Evolutionary conservation across 2,888 invertebrate genomes (phyloP).

Genomic region (Willowsia nigromaculata): DNA sequence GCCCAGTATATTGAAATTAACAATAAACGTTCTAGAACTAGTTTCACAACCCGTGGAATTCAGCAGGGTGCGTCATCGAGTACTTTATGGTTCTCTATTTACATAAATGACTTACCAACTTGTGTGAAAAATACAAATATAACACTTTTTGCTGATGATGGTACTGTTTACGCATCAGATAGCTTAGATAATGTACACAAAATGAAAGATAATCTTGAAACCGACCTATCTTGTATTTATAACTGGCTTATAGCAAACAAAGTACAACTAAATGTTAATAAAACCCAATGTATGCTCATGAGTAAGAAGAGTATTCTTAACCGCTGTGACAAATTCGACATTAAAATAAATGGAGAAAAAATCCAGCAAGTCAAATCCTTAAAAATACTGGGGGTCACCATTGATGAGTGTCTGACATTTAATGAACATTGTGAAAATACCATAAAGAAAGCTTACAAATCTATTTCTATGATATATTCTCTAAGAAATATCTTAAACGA

Average conservation of each 20-base stretch:
- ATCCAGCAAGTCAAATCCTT: background rate
- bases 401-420: conserved; percentile 7
- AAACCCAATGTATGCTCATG: background rate
- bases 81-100: background rate
- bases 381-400: conserved; percentile 8
- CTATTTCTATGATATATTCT: background rate
- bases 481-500: background rate
- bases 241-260: too few species aligned
- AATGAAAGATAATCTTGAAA: background rate
- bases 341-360: background rate
- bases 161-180: background rate
- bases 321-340: background rate
- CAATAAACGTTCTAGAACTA: background rate
- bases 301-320: too few species aligned
- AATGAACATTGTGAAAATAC: background rate
- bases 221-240: too few species aligned
- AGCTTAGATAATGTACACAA: background rate
- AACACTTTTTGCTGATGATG: conserved; percentile 35
- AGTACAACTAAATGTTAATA: conserved; percentile 1
- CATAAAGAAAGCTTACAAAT: background rate
- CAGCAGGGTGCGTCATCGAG: background rate
- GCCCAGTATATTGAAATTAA: conserved; percentile 20
- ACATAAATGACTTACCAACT: conserved; percentile 31
- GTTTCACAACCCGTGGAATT: background rate
- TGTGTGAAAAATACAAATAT: background rate